Percentiles rank a stretch among this genome's conserved stretches.
These are phyloP conservation scores for Oedothorax gibbosus DNA, from an alignment of 1,140 invertebrate species.

Conservation along the genomic window DNA sequence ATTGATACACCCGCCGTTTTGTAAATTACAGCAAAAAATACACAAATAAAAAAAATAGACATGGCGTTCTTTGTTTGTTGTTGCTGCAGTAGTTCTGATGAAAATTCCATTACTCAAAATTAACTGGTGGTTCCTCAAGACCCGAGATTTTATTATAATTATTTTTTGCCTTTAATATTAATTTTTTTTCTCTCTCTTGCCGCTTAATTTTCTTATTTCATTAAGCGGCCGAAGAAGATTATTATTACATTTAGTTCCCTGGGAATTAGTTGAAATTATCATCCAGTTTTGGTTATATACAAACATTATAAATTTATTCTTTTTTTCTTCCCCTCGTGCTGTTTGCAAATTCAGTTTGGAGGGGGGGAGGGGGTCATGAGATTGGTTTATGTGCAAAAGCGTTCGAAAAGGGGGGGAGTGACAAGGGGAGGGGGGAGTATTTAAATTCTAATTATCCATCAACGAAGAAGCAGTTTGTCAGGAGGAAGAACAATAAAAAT, in stretches of 20 bases:
- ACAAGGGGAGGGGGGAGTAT: conserved; percentile 30
- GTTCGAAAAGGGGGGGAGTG: too few species aligned
- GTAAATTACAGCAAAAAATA: conserved; percentile 50
- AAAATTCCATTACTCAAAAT: conserved; percentile 61
- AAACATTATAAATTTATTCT: conserved; percentile 38
- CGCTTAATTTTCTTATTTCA: conserved; percentile 60
- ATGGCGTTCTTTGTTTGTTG: conserved; percentile 39
- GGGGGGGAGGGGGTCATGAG: neutral
- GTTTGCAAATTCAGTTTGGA: conserved; percentile 29
- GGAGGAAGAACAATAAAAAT: conserved; percentile 33
- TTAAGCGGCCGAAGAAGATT: conserved; percentile 45
- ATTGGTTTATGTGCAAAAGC: conserved; percentile 51
- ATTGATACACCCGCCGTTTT: conserved; percentile 56
- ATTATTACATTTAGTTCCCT: conserved; percentile 53
- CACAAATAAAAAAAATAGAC: conserved; percentile 9
- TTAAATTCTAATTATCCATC: conserved; percentile 60
- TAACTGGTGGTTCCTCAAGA: conserved; percentile 48
- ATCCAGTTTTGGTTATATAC: conserved; percentile 44
- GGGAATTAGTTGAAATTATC: conserved; percentile 57
- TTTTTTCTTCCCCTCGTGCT: neutral
- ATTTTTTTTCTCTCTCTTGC: conserved; percentile 39
- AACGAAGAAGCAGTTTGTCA: conserved; percentile 54
- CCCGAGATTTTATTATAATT: conserved; percentile 55
- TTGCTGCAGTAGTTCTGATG: conserved; percentile 32
- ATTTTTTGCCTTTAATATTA: conserved; percentile 60